Conservation (phyloP, 2,888 invertebrate genomes). For the Aromia moschata region DNA sequence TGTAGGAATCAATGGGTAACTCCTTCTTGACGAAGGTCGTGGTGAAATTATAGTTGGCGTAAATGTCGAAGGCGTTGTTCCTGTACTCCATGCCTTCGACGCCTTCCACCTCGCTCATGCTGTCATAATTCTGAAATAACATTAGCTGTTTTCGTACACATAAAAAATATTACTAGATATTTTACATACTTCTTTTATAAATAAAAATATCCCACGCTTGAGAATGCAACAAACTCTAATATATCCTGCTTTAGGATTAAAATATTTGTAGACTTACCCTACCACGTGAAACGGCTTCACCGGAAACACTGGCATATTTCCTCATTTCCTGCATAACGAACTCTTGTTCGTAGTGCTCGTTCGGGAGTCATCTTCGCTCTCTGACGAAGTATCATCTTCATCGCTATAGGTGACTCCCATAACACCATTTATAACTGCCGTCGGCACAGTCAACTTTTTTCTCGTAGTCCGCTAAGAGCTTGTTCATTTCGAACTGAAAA, state of each 20-base stretch:
- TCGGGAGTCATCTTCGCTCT: conserved; percentile 57
- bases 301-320: conserved; percentile 42
- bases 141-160: too few species aligned
- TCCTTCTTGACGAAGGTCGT: conserved; percentile 43
- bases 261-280: conserved; percentile 31
- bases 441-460: conserved; percentile 42
- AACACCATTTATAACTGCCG: conserved; percentile 41
- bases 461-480: conserved; percentile 35
- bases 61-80: conserved; percentile 43
- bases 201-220: too few species aligned
- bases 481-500: conserved; percentile 38
- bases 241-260: too few species aligned
- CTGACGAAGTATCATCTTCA: conserved; percentile 39
- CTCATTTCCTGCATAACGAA: conserved; percentile 52
- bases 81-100: conserved; percentile 34
- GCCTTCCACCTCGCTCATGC: conserved; percentile 41
- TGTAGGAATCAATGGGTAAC: conserved; percentile 51
- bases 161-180: too few species aligned
- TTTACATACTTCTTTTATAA: too few species aligned
- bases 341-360: conserved; percentile 48
- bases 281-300: conserved; percentile 24
- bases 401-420: conserved; percentile 25
- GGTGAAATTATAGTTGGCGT: conserved; percentile 46
- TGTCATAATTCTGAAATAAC: conserved; percentile 24
- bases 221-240: too few species aligned